These are phyloP conservation scores for Ichneumoninae sp. DNA, from an alignment of 2,888 invertebrate species.

Conservation along the genomic window DNA sequence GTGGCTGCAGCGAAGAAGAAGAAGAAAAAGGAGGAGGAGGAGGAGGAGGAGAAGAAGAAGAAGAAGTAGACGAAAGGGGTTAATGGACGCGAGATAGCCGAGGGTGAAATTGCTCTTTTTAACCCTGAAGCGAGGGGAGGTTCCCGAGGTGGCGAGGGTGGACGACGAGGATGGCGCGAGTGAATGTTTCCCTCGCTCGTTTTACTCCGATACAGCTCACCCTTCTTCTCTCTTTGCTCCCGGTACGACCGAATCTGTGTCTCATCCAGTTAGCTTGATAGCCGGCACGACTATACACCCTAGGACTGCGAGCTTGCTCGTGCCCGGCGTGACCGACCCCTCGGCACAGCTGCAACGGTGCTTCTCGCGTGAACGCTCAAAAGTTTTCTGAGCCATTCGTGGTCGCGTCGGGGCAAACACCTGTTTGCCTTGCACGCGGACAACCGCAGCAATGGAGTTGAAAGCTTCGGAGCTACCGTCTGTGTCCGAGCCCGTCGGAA, in stretches of 20 bases:
- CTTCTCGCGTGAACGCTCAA: constrained; percentile 58
- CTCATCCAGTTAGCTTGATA: constrained; percentile 71
- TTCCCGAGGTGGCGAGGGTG: constrained; percentile 55
- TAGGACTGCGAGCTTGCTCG: constrained; percentile 43
- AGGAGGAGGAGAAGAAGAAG: not conserved
- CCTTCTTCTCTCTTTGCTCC: constrained; percentile 29
- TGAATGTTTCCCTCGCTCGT: constrained; percentile 38
- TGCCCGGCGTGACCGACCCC: constrained; percentile 6
- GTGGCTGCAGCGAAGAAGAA: constrained; percentile 11
- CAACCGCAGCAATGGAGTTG: constrained; percentile 10
- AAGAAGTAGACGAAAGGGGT: constrained; percentile 16
- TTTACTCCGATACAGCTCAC: constrained; percentile 21
- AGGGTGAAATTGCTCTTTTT: constrained; percentile 68
- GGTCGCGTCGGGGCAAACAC: constrained; percentile 59
- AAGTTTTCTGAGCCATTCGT: constrained; percentile 56
- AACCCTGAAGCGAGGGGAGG: constrained; percentile 38
- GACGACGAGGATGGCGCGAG: constrained; percentile 52
- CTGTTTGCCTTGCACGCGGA: constrained; percentile 61
- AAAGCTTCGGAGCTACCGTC: constrained; percentile 4
- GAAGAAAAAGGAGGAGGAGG: not conserved
- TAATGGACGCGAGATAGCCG: constrained; percentile 37
- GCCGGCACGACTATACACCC: constrained; percentile 49
- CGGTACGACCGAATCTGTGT: constrained; percentile 69
- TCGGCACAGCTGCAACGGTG: constrained; percentile 35
- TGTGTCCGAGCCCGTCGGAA: not conserved